Conservation (phyloP, 1,140 invertebrate species). For the Meteorus sp. region DNA sequence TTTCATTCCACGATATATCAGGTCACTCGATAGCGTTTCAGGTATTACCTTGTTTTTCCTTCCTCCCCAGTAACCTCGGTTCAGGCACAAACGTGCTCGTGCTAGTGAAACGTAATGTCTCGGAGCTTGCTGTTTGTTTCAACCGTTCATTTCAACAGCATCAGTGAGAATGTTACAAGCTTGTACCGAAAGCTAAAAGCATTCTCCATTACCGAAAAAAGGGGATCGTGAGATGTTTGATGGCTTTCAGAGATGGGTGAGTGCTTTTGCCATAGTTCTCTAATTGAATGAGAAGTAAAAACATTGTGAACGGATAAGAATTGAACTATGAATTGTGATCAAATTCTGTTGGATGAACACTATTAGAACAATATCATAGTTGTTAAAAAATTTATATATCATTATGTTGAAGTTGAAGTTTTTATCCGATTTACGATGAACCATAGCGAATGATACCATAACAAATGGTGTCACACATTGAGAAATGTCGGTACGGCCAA, state of each 20-base stretch:
- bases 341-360: too few relatives aligned
- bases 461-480: conserved; percentile 29
- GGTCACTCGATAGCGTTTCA: conserved; percentile 29
- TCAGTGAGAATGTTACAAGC: conserved; percentile 1
- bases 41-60: conserved; percentile 38
- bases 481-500: conserved; percentile 26
- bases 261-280: too few relatives aligned
- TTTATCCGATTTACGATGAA: conserved; percentile 28
- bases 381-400: too few relatives aligned
- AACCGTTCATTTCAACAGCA: conserved; percentile 33
- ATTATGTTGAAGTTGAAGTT: too few relatives aligned
- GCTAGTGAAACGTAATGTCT: too few relatives aligned
- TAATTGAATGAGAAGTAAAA: too few relatives aligned
- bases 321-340: too few relatives aligned
- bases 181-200: conserved; percentile 40
- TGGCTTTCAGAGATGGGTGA: not conserved
- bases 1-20: conserved; percentile 40
- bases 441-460: conserved; percentile 33
- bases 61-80: conserved; percentile 30
- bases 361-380: conserved; percentile 7
- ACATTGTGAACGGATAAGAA: too few relatives aligned
- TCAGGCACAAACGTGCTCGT: not conserved
- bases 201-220: conserved; percentile 39
- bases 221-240: conserved; percentile 46
- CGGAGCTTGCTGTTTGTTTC: conserved; percentile 26